phyloP scores from a whole-genome alignment of 1,140 invertebrate species.

The Achroia grisella region DNA sequence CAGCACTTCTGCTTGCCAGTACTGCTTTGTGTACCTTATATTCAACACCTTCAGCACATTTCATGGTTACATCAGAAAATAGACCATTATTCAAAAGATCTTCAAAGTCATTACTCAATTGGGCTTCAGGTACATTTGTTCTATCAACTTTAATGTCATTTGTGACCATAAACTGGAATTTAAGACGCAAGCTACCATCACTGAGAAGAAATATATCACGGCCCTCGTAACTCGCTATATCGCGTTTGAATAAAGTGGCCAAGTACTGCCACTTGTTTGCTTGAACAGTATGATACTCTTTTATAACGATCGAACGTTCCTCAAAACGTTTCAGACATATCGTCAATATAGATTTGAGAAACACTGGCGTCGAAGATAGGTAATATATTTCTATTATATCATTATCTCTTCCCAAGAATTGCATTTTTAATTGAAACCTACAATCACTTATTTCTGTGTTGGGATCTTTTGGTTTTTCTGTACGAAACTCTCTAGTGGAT shows the following conservation, averaged over 20 bases:
- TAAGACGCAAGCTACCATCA: conserved; percentile 53
- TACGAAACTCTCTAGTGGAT: conserved; percentile 49
- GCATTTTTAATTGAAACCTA: conserved; percentile 58
- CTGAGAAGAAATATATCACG: conserved; percentile 40
- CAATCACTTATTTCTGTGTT: conserved; percentile 19
- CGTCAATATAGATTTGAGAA: conserved; percentile 55
- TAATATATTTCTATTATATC: conserved; percentile 63
- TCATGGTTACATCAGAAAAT: conserved; percentile 61
- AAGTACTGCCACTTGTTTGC: conserved; percentile 63
- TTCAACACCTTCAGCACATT: conserved; percentile 47
- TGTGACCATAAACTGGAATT: conserved; percentile 58
- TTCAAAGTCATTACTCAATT: conserved; percentile 56
- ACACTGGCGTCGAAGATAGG: conserved; percentile 46
- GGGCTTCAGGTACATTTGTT: conserved; percentile 36
- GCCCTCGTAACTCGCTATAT: conserved; percentile 42
- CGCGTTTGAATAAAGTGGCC: conserved; percentile 50
- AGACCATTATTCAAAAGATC: conserved; percentile 49
- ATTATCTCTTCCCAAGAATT: conserved; percentile 52
- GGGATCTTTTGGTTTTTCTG: conserved; percentile 37
- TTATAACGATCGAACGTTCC: conserved; percentile 54
- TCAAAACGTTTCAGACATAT: conserved; percentile 58
- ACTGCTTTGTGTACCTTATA: conserved; percentile 62
- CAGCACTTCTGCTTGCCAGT: conserved; percentile 73
- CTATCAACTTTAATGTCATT: conserved; percentile 55
- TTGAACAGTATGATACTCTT: conserved; percentile 55